These are phyloP conservation scores for Psittacula derbiana DNA, from an alignment of 2,797 vertebrate species.

Conservation along the genomic window DNA sequence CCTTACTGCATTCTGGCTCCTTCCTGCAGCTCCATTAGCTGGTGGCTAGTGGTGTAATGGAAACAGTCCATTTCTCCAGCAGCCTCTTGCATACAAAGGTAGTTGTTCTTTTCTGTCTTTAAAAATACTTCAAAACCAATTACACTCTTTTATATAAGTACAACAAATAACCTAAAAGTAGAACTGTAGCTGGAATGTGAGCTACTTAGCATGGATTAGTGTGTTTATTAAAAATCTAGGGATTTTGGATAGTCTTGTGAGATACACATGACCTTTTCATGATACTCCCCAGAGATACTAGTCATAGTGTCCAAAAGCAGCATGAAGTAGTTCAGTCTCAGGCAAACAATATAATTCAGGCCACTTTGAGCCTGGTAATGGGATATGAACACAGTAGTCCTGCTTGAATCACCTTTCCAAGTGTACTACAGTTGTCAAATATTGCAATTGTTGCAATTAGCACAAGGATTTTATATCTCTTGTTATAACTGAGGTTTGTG, in stretches of 20 bases:
- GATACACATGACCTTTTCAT: slow-evolving; percentile 23
- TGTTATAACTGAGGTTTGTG: background rate
- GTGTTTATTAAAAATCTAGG: slow-evolving; percentile 9
- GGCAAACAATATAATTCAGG: background rate
- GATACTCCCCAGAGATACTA: background rate
- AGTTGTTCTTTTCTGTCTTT: background rate
- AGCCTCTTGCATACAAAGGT: background rate
- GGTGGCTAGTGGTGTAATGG: background rate
- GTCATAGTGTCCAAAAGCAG: background rate
- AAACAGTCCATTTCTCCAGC: background rate
- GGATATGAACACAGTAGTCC: background rate
- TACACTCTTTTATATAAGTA: background rate
- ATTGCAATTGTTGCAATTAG: background rate
- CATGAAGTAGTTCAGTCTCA: background rate
- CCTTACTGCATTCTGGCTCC: background rate
- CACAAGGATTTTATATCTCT: background rate
- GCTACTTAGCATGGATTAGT: slow-evolving; percentile 24
- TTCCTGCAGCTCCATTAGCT: background rate
- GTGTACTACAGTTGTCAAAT: background rate
- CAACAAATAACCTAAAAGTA: slow-evolving; percentile 34
- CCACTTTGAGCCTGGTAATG: background rate
- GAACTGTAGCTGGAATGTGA: background rate
- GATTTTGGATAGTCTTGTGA: background rate
- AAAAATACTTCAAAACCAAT: background rate
- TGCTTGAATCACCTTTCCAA: background rate